Conservation (phyloP, 2,797 vertebrate genomes). For the Danio tinwini region DNA sequence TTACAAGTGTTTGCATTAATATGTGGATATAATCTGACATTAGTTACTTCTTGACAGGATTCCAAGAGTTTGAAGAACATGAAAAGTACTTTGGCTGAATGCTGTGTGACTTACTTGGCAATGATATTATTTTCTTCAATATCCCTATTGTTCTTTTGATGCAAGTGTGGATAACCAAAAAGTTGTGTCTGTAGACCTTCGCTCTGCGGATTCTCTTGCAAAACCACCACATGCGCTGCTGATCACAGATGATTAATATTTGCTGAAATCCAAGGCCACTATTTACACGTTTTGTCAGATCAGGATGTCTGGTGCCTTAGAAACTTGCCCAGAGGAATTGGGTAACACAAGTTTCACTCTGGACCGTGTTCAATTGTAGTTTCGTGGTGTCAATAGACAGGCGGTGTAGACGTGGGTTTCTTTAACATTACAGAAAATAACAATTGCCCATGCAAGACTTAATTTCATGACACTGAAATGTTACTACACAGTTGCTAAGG, state of each 20-base stretch:
- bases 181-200: background rate
- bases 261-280: slow-evolving; percentile 29
- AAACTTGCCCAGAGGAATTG: slow-evolving; percentile 46
- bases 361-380: slow-evolving; percentile 39
- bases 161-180: background rate
- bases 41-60: background rate
- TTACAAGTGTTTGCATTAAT: background rate
- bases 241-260: slow-evolving; percentile 7
- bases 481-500: background rate
- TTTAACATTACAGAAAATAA: slow-evolving; percentile 1
- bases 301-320: slow-evolving; percentile 49
- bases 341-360: slow-evolving; percentile 35
- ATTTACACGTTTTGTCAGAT: slow-evolving; percentile 45
- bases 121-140: background rate
- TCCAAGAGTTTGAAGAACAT: background rate
- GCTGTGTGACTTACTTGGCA: background rate
- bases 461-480: background rate
- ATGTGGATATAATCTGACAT: background rate
- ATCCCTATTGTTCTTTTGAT: background rate
- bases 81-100: background rate
- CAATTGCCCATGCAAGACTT: background rate
- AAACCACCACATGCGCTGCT: slow-evolving; percentile 3
- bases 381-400: slow-evolving; percentile 11
- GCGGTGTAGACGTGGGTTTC: background rate
- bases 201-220: slow-evolving; percentile 23